Evolutionary conservation across 1,140 invertebrate species (phyloP).

Genomic region (Drosophila tristis): DNA sequence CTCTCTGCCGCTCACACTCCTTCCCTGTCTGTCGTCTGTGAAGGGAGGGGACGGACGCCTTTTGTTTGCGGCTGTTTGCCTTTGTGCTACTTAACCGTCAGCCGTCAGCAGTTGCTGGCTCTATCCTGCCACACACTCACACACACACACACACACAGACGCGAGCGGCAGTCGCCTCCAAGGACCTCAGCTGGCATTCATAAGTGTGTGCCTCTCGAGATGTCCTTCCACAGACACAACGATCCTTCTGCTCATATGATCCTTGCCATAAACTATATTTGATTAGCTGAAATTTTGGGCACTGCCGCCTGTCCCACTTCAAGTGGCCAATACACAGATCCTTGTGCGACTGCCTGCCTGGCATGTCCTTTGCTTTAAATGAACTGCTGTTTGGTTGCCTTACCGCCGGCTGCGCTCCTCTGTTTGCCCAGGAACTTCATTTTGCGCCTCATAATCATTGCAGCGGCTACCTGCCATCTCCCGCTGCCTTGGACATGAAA

Average conservation of each 20-base stretch:
- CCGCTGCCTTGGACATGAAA: neutral
- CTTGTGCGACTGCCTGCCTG: conserved; percentile 10
- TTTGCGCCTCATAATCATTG: neutral
- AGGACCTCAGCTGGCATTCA: conserved; percentile 58
- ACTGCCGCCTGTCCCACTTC: conserved; percentile 64
- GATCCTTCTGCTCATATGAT: conserved; percentile 27
- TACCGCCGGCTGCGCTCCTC: conserved; percentile 50
- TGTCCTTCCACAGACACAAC: neutral
- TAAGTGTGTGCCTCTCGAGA: conserved; percentile 33
- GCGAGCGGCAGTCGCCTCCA: conserved; percentile 11
- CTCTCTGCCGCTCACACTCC: conserved; percentile 9
- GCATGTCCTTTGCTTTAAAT: conserved; percentile 31
- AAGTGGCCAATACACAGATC: conserved; percentile 54
- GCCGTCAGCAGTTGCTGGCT: conserved; percentile 58
- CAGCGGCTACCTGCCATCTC: neutral
- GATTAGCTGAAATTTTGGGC: conserved; percentile 71
- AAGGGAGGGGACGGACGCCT: conserved; percentile 32
- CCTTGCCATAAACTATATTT: conserved; percentile 62
- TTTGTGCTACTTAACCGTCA: conserved; percentile 79
- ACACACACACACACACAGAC: conserved; percentile 28
- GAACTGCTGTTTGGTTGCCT: conserved; percentile 22
- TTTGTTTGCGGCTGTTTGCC: conserved; percentile 81
- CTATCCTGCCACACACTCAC: conserved; percentile 53
- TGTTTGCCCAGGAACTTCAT: conserved; percentile 20
- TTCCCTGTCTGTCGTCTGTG: conserved; percentile 46